phyloP scores from a whole-genome alignment of 2,797 vertebrate species.

The Parotocinclus haroldoi region DNA sequence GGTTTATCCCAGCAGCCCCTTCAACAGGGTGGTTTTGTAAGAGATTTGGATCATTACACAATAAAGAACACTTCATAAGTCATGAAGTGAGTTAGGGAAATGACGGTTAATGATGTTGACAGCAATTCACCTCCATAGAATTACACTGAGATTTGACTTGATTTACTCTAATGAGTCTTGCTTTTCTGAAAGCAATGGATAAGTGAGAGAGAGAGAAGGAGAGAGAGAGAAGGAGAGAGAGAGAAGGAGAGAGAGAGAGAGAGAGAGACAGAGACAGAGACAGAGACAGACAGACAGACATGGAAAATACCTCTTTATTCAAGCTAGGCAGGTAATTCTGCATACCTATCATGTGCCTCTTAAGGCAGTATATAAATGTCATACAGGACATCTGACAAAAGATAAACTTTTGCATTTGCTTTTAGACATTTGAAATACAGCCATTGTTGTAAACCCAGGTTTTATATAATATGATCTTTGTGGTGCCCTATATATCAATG shows the following conservation, averaged over 20 bases:
- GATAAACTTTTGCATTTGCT: constrained; percentile 31
- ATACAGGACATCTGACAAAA: constrained; percentile 25
- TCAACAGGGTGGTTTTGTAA: constrained; percentile 75
- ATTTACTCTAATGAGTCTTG: constrained; percentile 80
- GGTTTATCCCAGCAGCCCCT: constrained; percentile 73
- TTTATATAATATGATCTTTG: background rate
- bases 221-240: constrained; percentile 31
- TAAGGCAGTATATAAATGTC: constrained; percentile 48
- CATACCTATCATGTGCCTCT: constrained; percentile 47
- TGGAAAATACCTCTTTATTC: constrained; percentile 28
- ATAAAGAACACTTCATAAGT: constrained; percentile 84
- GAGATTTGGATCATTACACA: constrained; percentile 84
- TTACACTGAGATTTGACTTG: constrained; percentile 80
- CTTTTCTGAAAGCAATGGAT: constrained; percentile 79
- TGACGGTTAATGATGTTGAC: constrained; percentile 85
- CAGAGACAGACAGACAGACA: background rate
- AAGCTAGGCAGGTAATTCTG: constrained; percentile 48
- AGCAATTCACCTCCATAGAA: constrained; percentile 80
- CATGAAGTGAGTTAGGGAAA: constrained; percentile 74
- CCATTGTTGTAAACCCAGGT: background rate
- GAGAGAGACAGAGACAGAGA: constrained; percentile 37
- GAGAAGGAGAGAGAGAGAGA: constrained; percentile 7
- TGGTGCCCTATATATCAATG: background rate
- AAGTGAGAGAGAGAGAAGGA: constrained; percentile 57
- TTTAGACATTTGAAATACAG: constrained; percentile 10